Percentiles rank a stretch among this genome's conserved stretches.
phyloP scores from a whole-genome alignment of 2,113 vertebrate species.

The Callipepla squamata region DNA sequence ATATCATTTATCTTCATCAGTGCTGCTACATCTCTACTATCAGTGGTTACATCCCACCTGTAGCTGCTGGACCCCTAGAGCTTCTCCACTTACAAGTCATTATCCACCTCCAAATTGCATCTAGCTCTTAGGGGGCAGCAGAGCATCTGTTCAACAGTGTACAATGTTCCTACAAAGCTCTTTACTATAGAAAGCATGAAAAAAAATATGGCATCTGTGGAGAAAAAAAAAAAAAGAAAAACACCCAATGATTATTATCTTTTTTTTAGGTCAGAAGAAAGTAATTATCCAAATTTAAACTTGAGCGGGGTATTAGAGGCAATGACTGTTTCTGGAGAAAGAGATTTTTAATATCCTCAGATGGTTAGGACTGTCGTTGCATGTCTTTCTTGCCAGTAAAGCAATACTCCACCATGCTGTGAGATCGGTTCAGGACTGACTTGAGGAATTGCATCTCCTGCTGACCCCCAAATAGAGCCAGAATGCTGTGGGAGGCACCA shows the following conservation, averaged over 20 bases:
- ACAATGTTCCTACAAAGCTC: not conserved
- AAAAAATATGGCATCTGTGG: not conserved
- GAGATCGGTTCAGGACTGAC: conserved; percentile 45
- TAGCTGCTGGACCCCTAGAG: not conserved
- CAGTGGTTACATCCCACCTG: not conserved
- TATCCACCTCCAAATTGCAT: not conserved
- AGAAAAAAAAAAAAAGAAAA: not conserved
- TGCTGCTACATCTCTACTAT: not conserved
- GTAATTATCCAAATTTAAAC: conserved; percentile 35
- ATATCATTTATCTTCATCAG: not conserved
- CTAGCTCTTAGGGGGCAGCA: not conserved
- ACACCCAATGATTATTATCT: not conserved
- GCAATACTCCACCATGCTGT: conserved; percentile 38
- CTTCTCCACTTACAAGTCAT: not conserved
- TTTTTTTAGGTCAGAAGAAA: conserved; percentile 29
- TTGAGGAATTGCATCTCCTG: conserved; percentile 51
- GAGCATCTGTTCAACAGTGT: conserved; percentile 15
- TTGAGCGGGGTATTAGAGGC: conserved; percentile 33
- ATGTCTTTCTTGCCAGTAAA: conserved; percentile 18
- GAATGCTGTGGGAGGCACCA: no score
- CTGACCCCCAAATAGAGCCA: conserved; percentile 5
- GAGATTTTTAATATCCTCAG: conserved; percentile 45
- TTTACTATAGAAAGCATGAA: not conserved
- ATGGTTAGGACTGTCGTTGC: not conserved
- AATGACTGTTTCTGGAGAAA: conserved; percentile 52